Base-by-base conservation (phyloP, 2,113 vertebrate species). In the Callionymus lyra region DNA sequence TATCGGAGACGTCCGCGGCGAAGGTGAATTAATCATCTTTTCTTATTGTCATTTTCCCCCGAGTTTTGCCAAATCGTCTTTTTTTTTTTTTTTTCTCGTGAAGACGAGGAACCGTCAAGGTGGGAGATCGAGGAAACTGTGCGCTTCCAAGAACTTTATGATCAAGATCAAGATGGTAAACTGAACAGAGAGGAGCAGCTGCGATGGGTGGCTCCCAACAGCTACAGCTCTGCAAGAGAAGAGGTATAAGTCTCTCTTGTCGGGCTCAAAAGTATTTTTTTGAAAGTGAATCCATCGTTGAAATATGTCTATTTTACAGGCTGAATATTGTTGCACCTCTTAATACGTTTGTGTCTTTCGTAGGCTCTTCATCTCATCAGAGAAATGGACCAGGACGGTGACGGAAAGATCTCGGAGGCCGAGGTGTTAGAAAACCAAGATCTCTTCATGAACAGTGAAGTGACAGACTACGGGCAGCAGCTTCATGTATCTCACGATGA, bases 61-160 rank as follows among this genome's bases (percentile, higher is more conserved):
- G 36, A 16, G 12, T 14, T 14, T 36, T 1, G 9, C 37, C 15
- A 21, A 13, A n/a, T 8, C 34, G 15, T 10, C 4, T 14, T 9
- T 50, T 32, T 10, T 1, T 41, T 16, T 15, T 49, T 10, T 42
- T 38, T 51, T 34, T 35, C 16, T 56, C 10, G 43, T 27, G 36
- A 41, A 82, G 76, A 54, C 8, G 85, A 66, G 38, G 76, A 87
- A 40, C 89, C 90, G 50, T 90, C 94, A 0, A 89, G 95, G 50
- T 98, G 94, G 94, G 89, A 94, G 52, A 82, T 91, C 11, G 90
- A 96, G 16, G 93, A 98, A 74, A 92, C 86, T 6, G 89, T 94
- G 50, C 84, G 93, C 16, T 98, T 98, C 67, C 68, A 86, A 63
- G 91, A 95, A 39, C 89, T 98, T 41, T 97, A 95, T 6, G 94